Evolutionary conservation across 1,140 invertebrate species (phyloP).

Genomic region (Neomicropteryx cornuta): DNA sequence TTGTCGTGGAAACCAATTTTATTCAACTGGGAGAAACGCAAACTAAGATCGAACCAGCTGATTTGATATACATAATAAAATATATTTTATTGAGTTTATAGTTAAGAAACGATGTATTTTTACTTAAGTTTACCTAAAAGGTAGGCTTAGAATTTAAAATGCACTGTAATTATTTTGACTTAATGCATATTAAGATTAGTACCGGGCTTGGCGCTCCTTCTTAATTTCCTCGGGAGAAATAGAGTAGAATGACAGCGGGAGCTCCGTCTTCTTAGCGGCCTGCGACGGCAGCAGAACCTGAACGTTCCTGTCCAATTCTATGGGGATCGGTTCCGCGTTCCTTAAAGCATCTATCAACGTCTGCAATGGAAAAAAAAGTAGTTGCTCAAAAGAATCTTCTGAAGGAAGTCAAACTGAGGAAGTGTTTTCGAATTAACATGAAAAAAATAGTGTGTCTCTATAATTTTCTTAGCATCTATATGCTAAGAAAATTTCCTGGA

Average conservation of each 20-base stretch:
- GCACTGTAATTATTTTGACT: no score
- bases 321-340: conserved; percentile 66
- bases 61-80: no score
- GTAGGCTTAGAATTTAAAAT: no score
- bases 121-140: conserved; percentile 41
- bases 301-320: conserved; percentile 75
- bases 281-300: conserved; percentile 74
- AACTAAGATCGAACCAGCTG: no score
- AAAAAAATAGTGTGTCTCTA: no score
- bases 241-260: conserved; percentile 76
- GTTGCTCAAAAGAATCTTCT: conserved; percentile 16
- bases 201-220: conserved; percentile 72
- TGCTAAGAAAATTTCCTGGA: no score
- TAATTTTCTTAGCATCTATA: no score
- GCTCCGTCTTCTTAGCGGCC: conserved; percentile 49
- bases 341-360: conserved; percentile 63
- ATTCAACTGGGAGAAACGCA: no score
- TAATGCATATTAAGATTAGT: no score
- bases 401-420: conserved; percentile 18
- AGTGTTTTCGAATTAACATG: conserved; percentile 19
- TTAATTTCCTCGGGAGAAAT: conserved; percentile 72
- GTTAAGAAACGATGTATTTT: no score
- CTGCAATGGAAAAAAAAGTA: conserved; percentile 31
- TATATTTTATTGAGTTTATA: no score
- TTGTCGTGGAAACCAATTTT: no score